Conservation (phyloP, 2,797 vertebrate genomes). For the Falco novaeseelandiae region DNA sequence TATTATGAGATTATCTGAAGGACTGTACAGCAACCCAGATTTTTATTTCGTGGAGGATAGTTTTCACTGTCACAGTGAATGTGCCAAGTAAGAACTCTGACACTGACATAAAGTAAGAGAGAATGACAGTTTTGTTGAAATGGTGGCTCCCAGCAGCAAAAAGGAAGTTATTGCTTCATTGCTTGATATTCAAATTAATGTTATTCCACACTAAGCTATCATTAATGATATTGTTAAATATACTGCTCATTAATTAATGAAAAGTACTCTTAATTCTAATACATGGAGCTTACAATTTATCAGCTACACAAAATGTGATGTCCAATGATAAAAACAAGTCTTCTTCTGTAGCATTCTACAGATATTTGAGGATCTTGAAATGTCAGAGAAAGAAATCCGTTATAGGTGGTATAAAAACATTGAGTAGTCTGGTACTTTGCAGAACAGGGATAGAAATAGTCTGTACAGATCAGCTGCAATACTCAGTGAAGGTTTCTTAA, state of each 20-base stretch:
- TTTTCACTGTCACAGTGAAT: not conserved
- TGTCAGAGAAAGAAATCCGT: not conserved
- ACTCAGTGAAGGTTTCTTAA: not conserved
- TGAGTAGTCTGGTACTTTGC: not conserved
- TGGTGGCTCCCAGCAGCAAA: not conserved
- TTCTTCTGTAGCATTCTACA: not conserved
- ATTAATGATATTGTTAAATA: not conserved
- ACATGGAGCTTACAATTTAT: not conserved
- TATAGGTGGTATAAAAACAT: not conserved
- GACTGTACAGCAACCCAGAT: not conserved
- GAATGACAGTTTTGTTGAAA: not conserved
- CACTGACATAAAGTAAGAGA: not conserved
- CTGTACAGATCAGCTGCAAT: not conserved
- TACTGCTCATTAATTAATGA: not conserved
- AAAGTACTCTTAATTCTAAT: not conserved
- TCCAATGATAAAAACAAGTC: not conserved
- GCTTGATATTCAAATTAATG: not conserved
- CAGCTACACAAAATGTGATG: not conserved
- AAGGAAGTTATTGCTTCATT: not conserved
- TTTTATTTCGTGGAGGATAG: not conserved
- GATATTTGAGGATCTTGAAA: not conserved
- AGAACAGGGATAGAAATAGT: not conserved
- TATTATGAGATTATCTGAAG: not conserved
- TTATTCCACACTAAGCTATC: not conserved
- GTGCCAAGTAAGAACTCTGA: not conserved